These are phyloP conservation scores for Myotis planiceps DNA, from an alignment of 2,797 vertebrate genomes.

Conservation along the genomic window DNA sequence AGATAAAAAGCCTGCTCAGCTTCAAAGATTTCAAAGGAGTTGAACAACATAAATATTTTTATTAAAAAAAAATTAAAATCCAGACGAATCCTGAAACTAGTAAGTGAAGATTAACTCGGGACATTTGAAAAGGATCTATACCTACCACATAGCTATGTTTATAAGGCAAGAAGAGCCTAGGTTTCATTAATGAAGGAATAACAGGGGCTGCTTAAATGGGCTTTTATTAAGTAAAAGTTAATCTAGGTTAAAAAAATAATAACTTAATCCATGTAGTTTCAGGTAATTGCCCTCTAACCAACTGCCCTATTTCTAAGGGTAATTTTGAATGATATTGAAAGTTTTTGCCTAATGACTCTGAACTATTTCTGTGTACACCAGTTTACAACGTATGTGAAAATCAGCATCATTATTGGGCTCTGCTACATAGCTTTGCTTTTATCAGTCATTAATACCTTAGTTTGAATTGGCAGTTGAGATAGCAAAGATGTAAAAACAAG, in stretches of 20 bases:
- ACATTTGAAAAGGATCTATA: not conserved
- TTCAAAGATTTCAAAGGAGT: slow-evolving; percentile 28
- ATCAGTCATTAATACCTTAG: not conserved
- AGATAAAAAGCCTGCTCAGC: slow-evolving; percentile 26
- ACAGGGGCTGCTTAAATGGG: not conserved
- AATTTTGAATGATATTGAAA: not conserved
- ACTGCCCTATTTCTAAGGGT: not conserved
- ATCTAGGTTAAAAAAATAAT: not conserved
- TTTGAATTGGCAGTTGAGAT: not conserved
- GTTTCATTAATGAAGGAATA: not conserved
- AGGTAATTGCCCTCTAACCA: not conserved
- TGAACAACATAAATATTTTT: slow-evolving; percentile 16
- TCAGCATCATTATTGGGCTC: not conserved
- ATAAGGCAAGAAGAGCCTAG: not conserved
- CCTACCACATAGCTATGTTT: not conserved
- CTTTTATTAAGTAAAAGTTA: slow-evolving; percentile 10
- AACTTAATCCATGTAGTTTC: not conserved
- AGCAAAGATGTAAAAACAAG: not conserved
- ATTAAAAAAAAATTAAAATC: slow-evolving; percentile 2
- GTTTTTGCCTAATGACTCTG: not conserved
- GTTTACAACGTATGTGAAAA: not conserved
- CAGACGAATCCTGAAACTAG: not conserved
- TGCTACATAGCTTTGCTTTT: not conserved
- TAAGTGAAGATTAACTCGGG: slow-evolving; percentile 25
- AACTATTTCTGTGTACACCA: not conserved